Evolutionary conservation across 2,888 invertebrate genomes (phyloP).

Genomic region (Meandrusa payeni): DNA sequence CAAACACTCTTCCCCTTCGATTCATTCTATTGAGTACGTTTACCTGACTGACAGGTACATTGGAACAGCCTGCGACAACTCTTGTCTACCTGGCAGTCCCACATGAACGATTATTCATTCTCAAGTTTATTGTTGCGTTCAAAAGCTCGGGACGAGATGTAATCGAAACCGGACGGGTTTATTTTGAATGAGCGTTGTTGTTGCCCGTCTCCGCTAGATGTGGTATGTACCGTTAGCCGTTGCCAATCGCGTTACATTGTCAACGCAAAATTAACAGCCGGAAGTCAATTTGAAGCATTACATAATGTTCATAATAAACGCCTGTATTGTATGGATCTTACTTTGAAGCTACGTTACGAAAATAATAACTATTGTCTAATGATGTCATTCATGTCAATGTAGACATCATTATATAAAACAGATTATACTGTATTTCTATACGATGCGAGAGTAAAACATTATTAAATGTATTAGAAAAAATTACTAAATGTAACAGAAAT

Average conservation of each 20-base stretch:
- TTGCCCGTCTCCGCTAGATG: conserved; percentile 27
- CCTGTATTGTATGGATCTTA: too few species aligned
- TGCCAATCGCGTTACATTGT: conserved; percentile 2
- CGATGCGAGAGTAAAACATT: too few species aligned
- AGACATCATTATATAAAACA: too few species aligned
- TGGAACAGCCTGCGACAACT: conserved; percentile 26
- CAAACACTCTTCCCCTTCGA: conserved; percentile 12
- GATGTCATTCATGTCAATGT: too few species aligned
- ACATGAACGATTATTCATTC: conserved; percentile 40
- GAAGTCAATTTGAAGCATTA: neutral
- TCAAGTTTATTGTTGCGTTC: conserved; percentile 44
- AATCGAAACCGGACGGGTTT: conserved; percentile 53
- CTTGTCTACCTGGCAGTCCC: conserved; percentile 46
- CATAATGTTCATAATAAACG: too few species aligned
- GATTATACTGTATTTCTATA: too few species aligned
- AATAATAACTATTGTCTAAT: too few species aligned
- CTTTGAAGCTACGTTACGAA: too few species aligned
- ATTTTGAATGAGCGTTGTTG: conserved; percentile 46
- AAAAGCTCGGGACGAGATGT: conserved; percentile 42
- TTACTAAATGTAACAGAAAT: too few species aligned
- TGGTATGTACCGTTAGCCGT: conserved; percentile 18
- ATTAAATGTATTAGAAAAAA: too few species aligned
- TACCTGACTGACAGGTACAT: conserved; percentile 32
- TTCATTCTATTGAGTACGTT: conserved; percentile 19
- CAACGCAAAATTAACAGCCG: neutral